These are phyloP conservation scores for Drosophila nr. medialis DNA, from an alignment of 2,888 invertebrate genomes.

Conservation along the genomic window DNA sequence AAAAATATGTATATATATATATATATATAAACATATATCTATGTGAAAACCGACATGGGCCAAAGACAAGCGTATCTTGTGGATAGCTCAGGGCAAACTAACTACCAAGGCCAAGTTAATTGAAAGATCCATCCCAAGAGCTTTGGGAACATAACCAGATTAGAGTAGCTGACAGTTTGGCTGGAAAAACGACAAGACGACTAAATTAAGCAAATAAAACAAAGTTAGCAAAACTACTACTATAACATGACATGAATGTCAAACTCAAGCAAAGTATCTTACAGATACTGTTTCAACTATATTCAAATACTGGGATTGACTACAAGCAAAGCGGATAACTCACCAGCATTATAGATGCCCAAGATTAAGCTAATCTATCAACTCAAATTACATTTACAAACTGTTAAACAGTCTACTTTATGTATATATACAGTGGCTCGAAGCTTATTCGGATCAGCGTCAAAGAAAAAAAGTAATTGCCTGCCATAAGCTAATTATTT, in stretches of 20 bases:
- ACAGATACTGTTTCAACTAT: not conserved
- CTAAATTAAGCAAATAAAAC: not conserved
- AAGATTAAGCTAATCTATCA: not conserved
- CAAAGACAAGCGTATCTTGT: constrained; percentile 34
- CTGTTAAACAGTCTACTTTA: no score
- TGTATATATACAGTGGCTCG: no score
- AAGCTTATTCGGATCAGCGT: no score
- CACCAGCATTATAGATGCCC: not conserved
- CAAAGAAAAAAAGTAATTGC: no score
- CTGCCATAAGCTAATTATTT: no score
- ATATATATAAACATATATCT: constrained; percentile 6
- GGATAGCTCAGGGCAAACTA: constrained; percentile 40
- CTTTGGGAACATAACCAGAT: constrained; percentile 26
- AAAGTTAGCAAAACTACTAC: not conserved
- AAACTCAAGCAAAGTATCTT: not conserved
- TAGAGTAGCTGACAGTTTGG: constrained; percentile 13
- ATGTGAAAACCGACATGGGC: constrained; percentile 37
- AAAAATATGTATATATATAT: constrained; percentile 27
- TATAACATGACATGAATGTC: not conserved
- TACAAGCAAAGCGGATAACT: not conserved
- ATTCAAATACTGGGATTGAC: not conserved
- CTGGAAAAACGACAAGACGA: not conserved
- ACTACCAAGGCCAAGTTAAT: constrained; percentile 48
- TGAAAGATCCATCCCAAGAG: constrained; percentile 45
- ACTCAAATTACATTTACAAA: not conserved